Evolutionary conservation across 35 echinoderm and acorn worm species (phyloP), one percentile per base, ranked within the genome.

Genomic region (Eucidaris tribuloides): DNA sequence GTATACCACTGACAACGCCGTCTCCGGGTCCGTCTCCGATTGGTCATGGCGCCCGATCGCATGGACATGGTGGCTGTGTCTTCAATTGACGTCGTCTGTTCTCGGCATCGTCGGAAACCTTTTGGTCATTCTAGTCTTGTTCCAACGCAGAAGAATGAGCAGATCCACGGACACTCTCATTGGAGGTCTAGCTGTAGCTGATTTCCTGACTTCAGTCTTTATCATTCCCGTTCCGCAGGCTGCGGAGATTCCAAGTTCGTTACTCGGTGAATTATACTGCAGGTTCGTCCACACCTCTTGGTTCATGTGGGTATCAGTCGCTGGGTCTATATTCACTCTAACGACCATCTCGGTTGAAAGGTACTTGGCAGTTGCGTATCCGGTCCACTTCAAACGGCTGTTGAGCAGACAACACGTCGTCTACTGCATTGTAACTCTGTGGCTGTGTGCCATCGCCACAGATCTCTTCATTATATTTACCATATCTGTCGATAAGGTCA

Each of bases 301-400:
- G 20, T 64, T 93, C 36, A 66, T 97, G 9, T 97, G 94, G 94
- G 71, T 92, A 17, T 81, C 76, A 30, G 86, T 97, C 18, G 81
- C 89, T 15, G 76, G 70, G 9, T 97, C 94, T 7, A 81, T 97
- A 24, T 83, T 93, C 24, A 92, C 82, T 5, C 71, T 97, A 24
- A 93, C 86, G 4, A 46, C 83, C 24, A 80, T 97, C 29, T 92
- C 94, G 1, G 60, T 97, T 6, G 94, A 97, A 45, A 50, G 94
- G 17, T 97, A 86, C 31, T 45, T 97, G 11, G 94, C 94, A 4
- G 83, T 97, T 25, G 84, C 93, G n/a, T 85, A 93, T 57, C 94
- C 94, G 19, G 56, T 92, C 25, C 88, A 56, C 14, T 93, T 88
- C 28, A 45, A 82, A 7, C 58, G 65, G 46, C 29, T 89, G n/a